Evolutionary conservation across 2,113 vertebrate genomes (phyloP).

Genomic region (Lucifuga dentata): DNA sequence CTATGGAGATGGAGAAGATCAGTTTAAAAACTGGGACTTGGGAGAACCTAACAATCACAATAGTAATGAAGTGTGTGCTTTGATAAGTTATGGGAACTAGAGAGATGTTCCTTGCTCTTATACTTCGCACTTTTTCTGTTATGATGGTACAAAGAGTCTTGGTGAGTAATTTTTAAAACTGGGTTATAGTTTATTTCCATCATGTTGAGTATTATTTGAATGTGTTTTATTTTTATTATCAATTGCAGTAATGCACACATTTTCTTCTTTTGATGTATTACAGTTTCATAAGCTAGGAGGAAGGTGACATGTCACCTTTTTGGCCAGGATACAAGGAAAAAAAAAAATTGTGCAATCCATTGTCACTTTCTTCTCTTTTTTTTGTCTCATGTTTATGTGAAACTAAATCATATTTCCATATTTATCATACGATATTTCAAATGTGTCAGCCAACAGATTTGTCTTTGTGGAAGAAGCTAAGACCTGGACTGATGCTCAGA

Average conservation of each 20-base stretch:
- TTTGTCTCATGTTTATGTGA: no score
- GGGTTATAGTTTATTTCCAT: not conserved
- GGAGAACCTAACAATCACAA: not conserved
- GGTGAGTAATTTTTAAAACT: conserved; percentile 4
- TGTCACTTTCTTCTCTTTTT: no score
- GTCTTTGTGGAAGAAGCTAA: not conserved
- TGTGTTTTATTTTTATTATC: no score
- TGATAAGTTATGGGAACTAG: fast-evolving
- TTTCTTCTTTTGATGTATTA: no score
- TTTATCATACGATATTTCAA: no score
- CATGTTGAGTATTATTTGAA: no score
- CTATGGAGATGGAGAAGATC: not conserved
- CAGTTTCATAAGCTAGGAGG: no score
- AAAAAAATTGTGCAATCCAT: no score
- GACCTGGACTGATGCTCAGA: not conserved
- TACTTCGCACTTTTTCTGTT: not conserved
- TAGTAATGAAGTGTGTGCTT: not conserved
- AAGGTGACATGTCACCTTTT: no score
- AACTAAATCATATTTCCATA: no score
- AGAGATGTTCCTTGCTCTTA: fast-evolving
- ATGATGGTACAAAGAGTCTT: not conserved
- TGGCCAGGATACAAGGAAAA: no score
- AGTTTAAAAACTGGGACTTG: fast-evolving
- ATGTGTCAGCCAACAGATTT: not conserved
- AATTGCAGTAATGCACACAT: no score